Conservation (phyloP, 2,113 vertebrate species). For the Excalfactoria chinensis region DNA sequence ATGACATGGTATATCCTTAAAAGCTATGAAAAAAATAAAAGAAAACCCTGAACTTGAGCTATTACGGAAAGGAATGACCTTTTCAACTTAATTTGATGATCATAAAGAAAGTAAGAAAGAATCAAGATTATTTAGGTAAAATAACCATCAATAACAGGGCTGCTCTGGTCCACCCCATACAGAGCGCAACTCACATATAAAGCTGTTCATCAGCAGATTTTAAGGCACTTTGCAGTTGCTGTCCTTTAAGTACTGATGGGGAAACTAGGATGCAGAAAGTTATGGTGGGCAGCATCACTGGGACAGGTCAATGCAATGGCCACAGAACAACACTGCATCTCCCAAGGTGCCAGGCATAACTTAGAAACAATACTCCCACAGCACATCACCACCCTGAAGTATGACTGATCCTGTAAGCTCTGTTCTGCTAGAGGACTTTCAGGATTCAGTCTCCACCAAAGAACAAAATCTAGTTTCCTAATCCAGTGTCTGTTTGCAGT, state of each 20-base stretch:
- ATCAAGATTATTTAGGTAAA: neutral
- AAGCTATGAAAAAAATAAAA: neutral
- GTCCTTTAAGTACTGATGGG: neutral
- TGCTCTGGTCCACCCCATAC: neutral
- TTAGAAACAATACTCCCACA: neutral
- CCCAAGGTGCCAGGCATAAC: neutral
- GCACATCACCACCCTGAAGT: neutral
- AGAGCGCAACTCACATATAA: neutral
- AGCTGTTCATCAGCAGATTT: neutral
- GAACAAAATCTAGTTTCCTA: neutral
- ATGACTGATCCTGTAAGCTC: neutral
- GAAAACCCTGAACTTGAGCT: neutral
- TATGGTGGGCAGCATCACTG: neutral
- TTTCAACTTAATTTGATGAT: neutral
- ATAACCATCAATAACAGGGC: neutral
- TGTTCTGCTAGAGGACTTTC: neutral
- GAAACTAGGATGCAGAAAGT: neutral
- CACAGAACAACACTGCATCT: neutral
- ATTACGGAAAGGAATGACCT: neutral
- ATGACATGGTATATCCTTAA: neutral
- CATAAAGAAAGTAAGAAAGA: accelerated
- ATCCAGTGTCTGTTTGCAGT: neutral
- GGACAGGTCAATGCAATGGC: neutral
- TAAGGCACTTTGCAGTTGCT: neutral
- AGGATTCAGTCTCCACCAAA: neutral